Evolutionary conservation across 2,113 vertebrate species (phyloP).

Genomic region (Eurypyga helias): DNA sequence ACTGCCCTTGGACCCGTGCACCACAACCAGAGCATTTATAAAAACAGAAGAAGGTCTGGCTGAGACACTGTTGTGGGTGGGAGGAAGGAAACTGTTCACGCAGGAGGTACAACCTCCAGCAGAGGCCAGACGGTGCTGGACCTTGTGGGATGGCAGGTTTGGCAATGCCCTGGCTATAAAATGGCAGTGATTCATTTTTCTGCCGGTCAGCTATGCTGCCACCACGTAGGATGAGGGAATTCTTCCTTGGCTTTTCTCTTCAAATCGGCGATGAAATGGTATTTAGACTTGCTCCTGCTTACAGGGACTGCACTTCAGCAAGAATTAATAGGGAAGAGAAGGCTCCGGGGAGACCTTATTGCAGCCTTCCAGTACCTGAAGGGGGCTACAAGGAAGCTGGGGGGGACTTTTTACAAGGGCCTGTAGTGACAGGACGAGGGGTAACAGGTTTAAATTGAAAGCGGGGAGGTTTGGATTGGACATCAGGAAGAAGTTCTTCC

Average conservation of each 20-base stretch:
- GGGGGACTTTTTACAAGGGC: too few species aligned
- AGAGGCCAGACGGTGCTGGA: background rate
- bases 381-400: too few species aligned
- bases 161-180: background rate
- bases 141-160: background rate
- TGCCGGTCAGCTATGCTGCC: fast-evolving
- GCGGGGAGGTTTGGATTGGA: too few species aligned
- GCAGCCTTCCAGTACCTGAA: too few species aligned
- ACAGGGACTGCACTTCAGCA: background rate
- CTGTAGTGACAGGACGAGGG: too few species aligned
- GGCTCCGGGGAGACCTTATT: too few species aligned
- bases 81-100: background rate
- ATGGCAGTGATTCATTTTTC: fast-evolving
- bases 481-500: too few species aligned
- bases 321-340: background rate
- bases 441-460: too few species aligned
- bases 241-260: background rate
- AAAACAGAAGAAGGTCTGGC: background rate
- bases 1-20: background rate
- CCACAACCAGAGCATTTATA: background rate
- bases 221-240: fast-evolving
- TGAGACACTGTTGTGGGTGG: fast-evolving
- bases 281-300: background rate
- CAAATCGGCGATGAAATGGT: background rate
- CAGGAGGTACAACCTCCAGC: background rate